These are phyloP conservation scores for Cydia fagiglandana DNA, from an alignment of 1,140 invertebrate genomes.

Conservation along the genomic window DNA sequence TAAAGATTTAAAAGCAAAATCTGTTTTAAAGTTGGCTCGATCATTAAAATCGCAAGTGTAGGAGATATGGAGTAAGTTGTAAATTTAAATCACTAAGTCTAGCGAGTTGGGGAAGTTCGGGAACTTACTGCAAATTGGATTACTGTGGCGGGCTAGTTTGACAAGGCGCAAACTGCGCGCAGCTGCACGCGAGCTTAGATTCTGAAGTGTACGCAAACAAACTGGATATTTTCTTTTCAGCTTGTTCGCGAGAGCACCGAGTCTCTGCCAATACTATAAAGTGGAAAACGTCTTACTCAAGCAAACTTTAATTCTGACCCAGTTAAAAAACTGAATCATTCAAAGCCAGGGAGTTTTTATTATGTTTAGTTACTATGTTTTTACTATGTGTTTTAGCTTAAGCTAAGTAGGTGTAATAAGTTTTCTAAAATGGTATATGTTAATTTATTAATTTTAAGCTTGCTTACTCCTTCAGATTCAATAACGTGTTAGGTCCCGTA, in stretches of 20 bases:
- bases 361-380: neutral
- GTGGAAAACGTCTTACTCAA: neutral
- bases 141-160: constrained; percentile 35
- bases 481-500: too few species aligned
- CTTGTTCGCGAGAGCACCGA: neutral
- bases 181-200: constrained; percentile 27
- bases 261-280: constrained; percentile 11
- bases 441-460: too few species aligned
- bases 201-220: constrained; percentile 27
- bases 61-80: constrained; percentile 35
- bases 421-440: too few species aligned
- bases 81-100: constrained; percentile 38
- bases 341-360: neutral
- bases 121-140: constrained; percentile 36
- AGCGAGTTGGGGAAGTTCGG: constrained; percentile 29
- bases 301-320: neutral
- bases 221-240: constrained; percentile 19
- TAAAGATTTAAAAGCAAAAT: constrained; percentile 29
- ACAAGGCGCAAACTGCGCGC: constrained; percentile 29
- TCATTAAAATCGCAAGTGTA: constrained; percentile 35
- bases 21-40: constrained; percentile 34
- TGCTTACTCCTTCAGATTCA: too few species aligned
- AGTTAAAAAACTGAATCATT: neutral
- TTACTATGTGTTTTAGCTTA: neutral
- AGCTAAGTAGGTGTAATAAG: too few species aligned